Percentiles rank a stretch among this genome's conserved stretches.
Evolutionary conservation across 2,113 vertebrate species (phyloP).

Genomic region (Machaerirhynchus nigripectus): DNA sequence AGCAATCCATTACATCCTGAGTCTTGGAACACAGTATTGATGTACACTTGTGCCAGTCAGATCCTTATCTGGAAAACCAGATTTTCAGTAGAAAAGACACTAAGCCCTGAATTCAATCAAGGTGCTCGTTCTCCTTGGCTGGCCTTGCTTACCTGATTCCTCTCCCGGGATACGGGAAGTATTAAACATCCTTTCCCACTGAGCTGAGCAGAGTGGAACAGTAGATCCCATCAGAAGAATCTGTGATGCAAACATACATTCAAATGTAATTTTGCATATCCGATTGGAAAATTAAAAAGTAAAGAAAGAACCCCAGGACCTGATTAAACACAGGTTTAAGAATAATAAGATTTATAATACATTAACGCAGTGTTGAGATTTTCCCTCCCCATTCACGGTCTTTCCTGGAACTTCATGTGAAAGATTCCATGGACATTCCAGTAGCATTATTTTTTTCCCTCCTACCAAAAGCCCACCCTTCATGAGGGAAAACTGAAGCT

Average conservation of each 20-base stretch:
- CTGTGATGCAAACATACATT: conserved; percentile 57
- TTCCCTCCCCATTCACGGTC: not conserved
- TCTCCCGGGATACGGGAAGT: conserved; percentile 90
- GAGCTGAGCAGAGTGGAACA: conserved; percentile 96
- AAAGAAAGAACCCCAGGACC: not conserved
- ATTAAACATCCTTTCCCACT: conserved; percentile 96
- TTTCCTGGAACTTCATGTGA: not conserved
- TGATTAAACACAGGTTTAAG: not conserved
- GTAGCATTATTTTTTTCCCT: not conserved
- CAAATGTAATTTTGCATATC: not conserved
- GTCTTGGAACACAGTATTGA: not conserved
- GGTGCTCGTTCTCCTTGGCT: not conserved
- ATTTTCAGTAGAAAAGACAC: not conserved
- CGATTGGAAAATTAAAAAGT: not conserved
- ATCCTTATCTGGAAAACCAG: not conserved
- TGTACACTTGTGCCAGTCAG: not conserved
- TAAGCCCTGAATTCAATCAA: not conserved
- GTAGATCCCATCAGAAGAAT: conserved; percentile 88
- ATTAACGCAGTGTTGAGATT: not conserved
- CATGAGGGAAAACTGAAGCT: not conserved
- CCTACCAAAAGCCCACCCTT: not conserved
- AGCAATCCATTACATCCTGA: not conserved
- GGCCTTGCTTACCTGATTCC: conserved; percentile 85
- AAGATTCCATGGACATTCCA: not conserved
- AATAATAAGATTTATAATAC: not conserved